Evolutionary conservation across 1,140 invertebrate species (phyloP).

Genomic region (Schlechtendalia chinensis): DNA sequence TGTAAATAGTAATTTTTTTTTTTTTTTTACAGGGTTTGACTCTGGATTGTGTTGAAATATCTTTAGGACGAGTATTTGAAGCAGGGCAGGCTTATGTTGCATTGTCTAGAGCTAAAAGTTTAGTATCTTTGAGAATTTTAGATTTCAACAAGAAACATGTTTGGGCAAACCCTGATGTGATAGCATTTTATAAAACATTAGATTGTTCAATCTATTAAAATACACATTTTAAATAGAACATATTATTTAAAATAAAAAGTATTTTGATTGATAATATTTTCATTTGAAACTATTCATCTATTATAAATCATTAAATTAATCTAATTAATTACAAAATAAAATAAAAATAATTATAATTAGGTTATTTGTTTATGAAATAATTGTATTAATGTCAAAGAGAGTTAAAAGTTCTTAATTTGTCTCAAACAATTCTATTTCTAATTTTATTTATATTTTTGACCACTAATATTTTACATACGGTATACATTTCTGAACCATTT

Average conservation of each 20-base stretch:
- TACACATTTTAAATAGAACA: slow-evolving; percentile 16
- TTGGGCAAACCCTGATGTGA: slow-evolving; percentile 81
- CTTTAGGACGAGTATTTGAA: slow-evolving; percentile 84
- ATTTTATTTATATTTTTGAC: neutral
- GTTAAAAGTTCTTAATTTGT: neutral
- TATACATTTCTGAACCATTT: no score
- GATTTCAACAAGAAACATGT: slow-evolving; percentile 85
- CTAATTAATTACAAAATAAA: neutral
- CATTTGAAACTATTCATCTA: neutral
- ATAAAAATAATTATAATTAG: no score
- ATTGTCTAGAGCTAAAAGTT: slow-evolving; percentile 82
- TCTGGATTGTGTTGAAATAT: slow-evolving; percentile 93
- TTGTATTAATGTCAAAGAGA: neutral
- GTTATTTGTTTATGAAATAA: neutral
- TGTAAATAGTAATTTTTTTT: slow-evolving; percentile 38
- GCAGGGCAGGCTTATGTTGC: slow-evolving; percentile 95
- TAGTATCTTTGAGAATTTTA: slow-evolving; percentile 78
- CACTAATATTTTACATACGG: neutral
- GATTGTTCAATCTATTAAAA: slow-evolving; percentile 30
- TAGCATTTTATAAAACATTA: slow-evolving; percentile 70
- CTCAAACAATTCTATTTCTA: neutral
- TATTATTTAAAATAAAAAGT: neutral
- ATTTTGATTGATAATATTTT: neutral
- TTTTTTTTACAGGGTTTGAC: slow-evolving; percentile 74
- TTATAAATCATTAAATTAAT: neutral